A percentile compares a stretch with the other conserved stretches of the same genome.
Conservation (phyloP, 2,113 vertebrate genomes). For the Tringa solitaria region DNA sequence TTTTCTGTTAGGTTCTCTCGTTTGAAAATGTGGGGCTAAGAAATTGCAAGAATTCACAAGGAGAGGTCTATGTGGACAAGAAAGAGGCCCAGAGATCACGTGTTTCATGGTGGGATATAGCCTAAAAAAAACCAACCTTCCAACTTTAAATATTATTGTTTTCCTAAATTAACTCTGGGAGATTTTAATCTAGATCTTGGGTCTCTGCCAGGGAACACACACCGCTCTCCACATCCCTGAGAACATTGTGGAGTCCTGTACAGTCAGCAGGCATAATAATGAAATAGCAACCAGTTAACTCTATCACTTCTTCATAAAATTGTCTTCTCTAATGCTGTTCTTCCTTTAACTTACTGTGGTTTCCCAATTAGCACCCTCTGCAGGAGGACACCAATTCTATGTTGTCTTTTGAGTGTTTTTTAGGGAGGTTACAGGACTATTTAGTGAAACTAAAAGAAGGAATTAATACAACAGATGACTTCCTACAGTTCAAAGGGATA, state of each 20-base stretch:
- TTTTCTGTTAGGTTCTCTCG: background rate
- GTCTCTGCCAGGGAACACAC: slow-evolving; percentile 58
- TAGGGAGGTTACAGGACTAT: background rate
- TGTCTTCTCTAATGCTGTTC: background rate
- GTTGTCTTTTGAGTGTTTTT: background rate
- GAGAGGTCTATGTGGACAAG: background rate
- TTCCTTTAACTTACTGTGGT: background rate
- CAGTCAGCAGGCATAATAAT: slow-evolving; percentile 7
- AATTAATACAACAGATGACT: background rate
- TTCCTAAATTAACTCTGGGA: slow-evolving; percentile 65
- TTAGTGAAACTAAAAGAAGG: background rate
- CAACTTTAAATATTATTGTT: slow-evolving; percentile 65
- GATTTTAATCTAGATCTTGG: slow-evolving; percentile 67
- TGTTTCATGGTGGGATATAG: background rate
- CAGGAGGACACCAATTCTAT: background rate
- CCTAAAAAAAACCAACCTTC: background rate
- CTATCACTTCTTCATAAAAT: background rate
- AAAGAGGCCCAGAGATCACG: background rate
- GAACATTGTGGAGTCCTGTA: slow-evolving; percentile 36
- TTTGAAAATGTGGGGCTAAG: background rate
- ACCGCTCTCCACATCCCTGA: slow-evolving; percentile 42
- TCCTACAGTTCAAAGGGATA: background rate
- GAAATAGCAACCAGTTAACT: slow-evolving; percentile 33
- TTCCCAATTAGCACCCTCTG: background rate
- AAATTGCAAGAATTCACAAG: background rate